Evolutionary conservation across 2,113 vertebrate species (phyloP), one percentile per base, ranked within the genome.

Genomic region (Halcyon malimbica): DNA sequence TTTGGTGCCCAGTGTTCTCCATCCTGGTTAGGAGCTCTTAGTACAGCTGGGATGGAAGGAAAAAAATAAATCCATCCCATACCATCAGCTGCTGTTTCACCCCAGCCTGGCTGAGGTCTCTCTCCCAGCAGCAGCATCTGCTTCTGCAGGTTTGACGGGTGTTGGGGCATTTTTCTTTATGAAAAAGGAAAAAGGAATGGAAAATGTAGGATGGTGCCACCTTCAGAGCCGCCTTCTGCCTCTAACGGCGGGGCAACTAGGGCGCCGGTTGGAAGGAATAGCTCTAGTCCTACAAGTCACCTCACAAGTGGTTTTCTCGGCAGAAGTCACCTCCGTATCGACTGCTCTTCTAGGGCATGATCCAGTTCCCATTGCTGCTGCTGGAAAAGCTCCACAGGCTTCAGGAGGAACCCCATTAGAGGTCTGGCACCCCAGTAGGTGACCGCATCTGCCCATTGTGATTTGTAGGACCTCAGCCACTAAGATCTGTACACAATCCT

Each of bases 1-100:
- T 54, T 42, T 24, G 37, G 9, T 10, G 28, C 3, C 3, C 41
- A 12, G 0, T 9, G 16, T 1, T 24, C 56, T 31, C 17, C 5
- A 1, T 24, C 1, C 6, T 16, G 5, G 2, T 21, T 5, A 18
- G 42, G 57, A n/a, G 19, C 14, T 35, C n/a, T 42, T 3, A 4
- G 41, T 4, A 17, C 5, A 37, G 31, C 35, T 26, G 59, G n/a
- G 78, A 28, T 37, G 13, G 4, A 31, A 53, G 65, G 89, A 4
- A 50, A 11, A 26, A 16, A 0, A 51, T 14, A 9, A 48, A 25
- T 2, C 12, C 54, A 51, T n/a, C 23, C 41, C 11, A 1, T 5
- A 11, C 4, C 13, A 3, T 6, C 1, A 33, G 35, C 33, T 28
- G 33, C 28, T 7, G 5, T 10, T 37, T n/a, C 29, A 18, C 15